Conservation (phyloP, 2,113 vertebrate genomes). For the Xenopus tropicalis region DNA sequence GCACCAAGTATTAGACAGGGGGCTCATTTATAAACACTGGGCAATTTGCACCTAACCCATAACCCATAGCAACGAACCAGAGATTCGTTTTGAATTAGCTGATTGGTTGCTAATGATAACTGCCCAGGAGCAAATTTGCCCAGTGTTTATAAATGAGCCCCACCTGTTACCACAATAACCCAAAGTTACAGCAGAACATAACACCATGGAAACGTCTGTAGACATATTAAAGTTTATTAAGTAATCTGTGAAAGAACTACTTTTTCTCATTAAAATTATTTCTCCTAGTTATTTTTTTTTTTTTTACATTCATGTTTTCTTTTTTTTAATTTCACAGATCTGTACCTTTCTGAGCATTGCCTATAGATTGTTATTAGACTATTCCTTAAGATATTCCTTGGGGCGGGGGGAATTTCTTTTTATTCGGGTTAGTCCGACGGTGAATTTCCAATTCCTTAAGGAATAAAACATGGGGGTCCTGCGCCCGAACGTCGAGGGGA, state of each 20-base stretch:
- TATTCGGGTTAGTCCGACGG: conserved; percentile 55
- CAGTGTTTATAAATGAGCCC: too few species aligned
- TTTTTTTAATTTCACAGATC: conserved; percentile 56
- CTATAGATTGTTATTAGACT: conserved; percentile 66
- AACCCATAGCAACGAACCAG: too few species aligned
- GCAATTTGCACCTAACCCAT: too few species aligned
- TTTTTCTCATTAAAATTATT: conserved; percentile 69
- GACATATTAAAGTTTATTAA: conserved; percentile 70
- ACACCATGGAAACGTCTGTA: background rate
- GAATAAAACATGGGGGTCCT: conserved; percentile 51
- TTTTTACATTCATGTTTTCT: conserved; percentile 34
- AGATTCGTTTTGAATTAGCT: too few species aligned
- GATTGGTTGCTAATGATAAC: too few species aligned
- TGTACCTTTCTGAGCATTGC: conserved; percentile 62
- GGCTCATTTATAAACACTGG: too few species aligned
- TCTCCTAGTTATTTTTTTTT: conserved; percentile 10
- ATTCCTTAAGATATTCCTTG: conserved; percentile 54
- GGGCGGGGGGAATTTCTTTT: conserved; percentile 43
- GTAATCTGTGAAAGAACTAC: conserved; percentile 66
- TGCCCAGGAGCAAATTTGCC: too few species aligned
- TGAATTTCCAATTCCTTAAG: conserved; percentile 57
- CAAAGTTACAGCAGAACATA: too few species aligned
- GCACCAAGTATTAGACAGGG: too few species aligned
- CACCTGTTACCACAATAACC: too few species aligned
- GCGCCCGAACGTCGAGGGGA: conserved; percentile 33